Evolutionary conservation across 2,888 invertebrate species (phyloP).

Genomic region (Augochlorella aurata): DNA sequence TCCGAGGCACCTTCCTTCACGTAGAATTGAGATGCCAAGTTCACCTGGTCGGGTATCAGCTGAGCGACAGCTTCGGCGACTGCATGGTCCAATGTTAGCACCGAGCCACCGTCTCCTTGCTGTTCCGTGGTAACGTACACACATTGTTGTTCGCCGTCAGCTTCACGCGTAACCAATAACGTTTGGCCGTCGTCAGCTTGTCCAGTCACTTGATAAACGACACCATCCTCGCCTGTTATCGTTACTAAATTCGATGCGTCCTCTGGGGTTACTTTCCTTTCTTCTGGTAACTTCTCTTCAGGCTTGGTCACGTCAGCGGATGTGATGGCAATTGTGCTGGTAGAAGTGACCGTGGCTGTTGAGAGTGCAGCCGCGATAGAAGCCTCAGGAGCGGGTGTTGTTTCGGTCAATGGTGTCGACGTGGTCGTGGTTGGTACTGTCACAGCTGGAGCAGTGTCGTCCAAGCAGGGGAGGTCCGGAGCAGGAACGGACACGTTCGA

Average conservation of each 20-base stretch:
- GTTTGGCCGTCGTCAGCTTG: constrained; percentile 91
- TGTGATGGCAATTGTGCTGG: constrained; percentile 59
- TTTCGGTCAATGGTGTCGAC: constrained; percentile 54
- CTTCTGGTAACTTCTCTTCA: constrained; percentile 85
- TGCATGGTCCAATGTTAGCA: constrained; percentile 84
- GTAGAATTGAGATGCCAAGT: constrained; percentile 79
- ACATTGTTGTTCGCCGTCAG: constrained; percentile 89
- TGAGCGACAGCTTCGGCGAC: constrained; percentile 83
- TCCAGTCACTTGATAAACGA: constrained; percentile 90
- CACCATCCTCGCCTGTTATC: constrained; percentile 93
- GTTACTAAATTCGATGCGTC: constrained; percentile 86
- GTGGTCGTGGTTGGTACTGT: constrained; percentile 48
- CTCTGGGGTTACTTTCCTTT: constrained; percentile 82
- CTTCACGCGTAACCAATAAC: constrained; percentile 88
- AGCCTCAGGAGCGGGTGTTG: constrained; percentile 47
- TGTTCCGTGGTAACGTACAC: constrained; percentile 86
- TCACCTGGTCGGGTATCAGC: constrained; percentile 84
- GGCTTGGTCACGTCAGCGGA: constrained; percentile 75
- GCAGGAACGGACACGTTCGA: constrained; percentile 72
- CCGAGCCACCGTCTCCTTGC: constrained; percentile 83
- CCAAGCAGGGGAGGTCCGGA: constrained; percentile 78
- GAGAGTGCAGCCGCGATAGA: constrained; percentile 56
- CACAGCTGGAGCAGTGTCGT: constrained; percentile 70
- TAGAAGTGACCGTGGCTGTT: constrained; percentile 61
- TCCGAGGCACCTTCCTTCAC: constrained; percentile 80